These are phyloP conservation scores for Pithys albifrons DNA, from an alignment of 2,113 vertebrate species.

Conservation along the genomic window DNA sequence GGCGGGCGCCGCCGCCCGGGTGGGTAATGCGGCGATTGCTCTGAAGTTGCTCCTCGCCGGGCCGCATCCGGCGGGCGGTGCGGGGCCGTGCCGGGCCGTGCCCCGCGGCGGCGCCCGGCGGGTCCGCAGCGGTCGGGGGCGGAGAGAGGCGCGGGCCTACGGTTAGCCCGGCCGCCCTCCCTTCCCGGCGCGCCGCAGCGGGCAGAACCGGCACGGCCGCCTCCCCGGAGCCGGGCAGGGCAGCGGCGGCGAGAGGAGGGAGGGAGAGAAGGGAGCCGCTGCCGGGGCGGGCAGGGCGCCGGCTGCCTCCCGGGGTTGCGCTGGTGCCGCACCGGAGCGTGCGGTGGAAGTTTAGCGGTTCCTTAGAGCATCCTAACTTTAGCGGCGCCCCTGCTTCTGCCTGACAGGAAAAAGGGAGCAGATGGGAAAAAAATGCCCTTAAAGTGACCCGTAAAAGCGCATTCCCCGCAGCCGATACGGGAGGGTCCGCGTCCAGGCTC, in stretches of 20 bases:
- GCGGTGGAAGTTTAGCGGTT: constrained; percentile 35
- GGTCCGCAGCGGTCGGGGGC: neutral
- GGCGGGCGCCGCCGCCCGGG: no score
- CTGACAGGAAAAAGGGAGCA: neutral
- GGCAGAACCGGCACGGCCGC: neutral
- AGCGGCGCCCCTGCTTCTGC: neutral
- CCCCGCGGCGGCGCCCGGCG: neutral
- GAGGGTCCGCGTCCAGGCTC: neutral
- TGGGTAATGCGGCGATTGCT: neutral
- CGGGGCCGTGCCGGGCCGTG: neutral
- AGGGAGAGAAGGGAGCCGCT: neutral
- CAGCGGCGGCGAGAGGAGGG: neutral
- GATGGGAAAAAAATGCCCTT: neutral
- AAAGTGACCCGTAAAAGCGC: neutral
- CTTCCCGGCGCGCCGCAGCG: neutral
- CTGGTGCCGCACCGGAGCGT: constrained; percentile 27
- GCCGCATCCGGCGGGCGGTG: neutral
- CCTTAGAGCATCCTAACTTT: constrained; percentile 32
- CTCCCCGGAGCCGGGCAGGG: constrained; percentile 2
- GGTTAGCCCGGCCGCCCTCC: neutral
- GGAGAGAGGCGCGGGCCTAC: neutral
- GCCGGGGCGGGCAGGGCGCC: neutral
- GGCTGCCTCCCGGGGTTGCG: neutral
- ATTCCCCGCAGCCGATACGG: neutral
- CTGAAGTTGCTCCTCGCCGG: neutral